Evolutionary conservation across 1,140 invertebrate genomes (phyloP).

Genomic region (Phymorhynchus buccinoides): DNA sequence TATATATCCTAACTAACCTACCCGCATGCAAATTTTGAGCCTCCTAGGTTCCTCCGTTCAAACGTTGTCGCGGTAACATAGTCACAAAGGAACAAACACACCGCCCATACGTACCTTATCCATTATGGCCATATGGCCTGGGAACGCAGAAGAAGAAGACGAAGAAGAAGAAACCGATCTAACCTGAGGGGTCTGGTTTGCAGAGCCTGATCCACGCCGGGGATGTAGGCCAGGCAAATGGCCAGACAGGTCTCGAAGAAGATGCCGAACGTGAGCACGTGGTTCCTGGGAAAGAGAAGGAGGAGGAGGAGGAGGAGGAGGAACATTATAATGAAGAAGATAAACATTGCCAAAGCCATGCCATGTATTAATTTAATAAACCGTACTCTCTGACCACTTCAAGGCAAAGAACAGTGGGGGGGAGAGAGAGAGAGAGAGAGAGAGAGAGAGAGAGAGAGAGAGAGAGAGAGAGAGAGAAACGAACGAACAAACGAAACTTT

Average conservation of each 20-base stretch:
- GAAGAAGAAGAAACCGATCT: slow-evolving; percentile 22
- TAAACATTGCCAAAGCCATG: too few relatives aligned
- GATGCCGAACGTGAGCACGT: slow-evolving; percentile 72
- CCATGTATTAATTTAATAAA: too few relatives aligned
- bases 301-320: not conserved
- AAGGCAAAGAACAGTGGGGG: not conserved
- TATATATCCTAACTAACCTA: too few relatives aligned
- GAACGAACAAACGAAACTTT: too few relatives aligned
- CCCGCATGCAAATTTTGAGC: too few relatives aligned
- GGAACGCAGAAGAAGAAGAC: not conserved
- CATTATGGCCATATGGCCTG: too few relatives aligned
- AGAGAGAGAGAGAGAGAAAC: not conserved
- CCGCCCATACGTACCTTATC: too few relatives aligned
- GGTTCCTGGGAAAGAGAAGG: slow-evolving; percentile 64
- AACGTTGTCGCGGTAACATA: too few relatives aligned
- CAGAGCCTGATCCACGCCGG: slow-evolving; percentile 72
- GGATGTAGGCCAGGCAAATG: slow-evolving; percentile 71
- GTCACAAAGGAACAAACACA: too few relatives aligned
- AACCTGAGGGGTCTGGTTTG: slow-evolving; percentile 73
- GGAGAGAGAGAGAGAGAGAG: slow-evolving; percentile 1
- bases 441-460: slow-evolving; percentile 1
- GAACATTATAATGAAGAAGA: not conserved
- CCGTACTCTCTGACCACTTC: too few relatives aligned
- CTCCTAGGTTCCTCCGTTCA: too few relatives aligned
- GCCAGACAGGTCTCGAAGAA: slow-evolving; percentile 74